Evolutionary conservation across 2,113 vertebrate species (phyloP).

Genomic region (Clarias magur): DNA sequence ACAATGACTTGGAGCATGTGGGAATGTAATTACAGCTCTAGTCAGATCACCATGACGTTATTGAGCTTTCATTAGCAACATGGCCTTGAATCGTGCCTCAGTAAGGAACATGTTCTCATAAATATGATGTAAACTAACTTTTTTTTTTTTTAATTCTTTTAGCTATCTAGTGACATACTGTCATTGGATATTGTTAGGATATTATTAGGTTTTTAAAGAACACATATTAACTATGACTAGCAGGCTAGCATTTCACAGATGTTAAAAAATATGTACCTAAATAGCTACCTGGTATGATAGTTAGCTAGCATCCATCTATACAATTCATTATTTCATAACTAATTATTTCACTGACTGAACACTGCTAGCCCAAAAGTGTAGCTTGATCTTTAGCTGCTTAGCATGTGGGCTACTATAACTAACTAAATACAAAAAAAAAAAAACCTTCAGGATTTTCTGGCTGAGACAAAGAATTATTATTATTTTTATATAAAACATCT

Average conservation of each 20-base stretch:
- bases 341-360: neutral
- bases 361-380: neutral
- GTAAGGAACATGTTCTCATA: neutral
- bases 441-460: neutral
- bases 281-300: neutral
- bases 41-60: neutral
- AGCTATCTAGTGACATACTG: neutral
- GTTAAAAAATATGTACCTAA: neutral
- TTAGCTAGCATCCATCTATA: neutral
- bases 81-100: neutral
- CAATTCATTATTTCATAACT: neutral
- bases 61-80: neutral
- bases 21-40: conserved; percentile 1
- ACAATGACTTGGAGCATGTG: neutral
- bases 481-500: neutral
- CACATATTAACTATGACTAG: neutral
- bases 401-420: neutral
- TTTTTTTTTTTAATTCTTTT: neutral
- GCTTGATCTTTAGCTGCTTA: neutral
- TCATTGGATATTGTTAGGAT: neutral
- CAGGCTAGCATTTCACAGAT: neutral
- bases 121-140: neutral
- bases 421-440: neutral
- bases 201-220: too few relatives aligned
- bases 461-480: neutral